Evolutionary conservation across 2,888 invertebrate species (phyloP).

Genomic region (Harpalus rubripes): DNA sequence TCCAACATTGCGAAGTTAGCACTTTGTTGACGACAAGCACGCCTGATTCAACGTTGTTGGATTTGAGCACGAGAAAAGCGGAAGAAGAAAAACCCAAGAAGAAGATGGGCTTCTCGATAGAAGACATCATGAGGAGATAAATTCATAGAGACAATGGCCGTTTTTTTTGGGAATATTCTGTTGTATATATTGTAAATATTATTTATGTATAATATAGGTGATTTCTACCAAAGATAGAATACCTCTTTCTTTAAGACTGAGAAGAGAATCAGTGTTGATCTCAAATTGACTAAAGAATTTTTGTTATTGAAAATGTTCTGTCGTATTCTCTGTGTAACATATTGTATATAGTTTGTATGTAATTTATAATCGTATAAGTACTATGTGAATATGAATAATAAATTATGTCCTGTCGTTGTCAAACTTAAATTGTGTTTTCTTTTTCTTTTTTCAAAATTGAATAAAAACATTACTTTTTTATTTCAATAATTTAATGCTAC

Average conservation of each 20-base stretch:
- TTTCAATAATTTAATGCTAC: no score
- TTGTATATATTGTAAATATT: neutral
- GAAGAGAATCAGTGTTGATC: constrained; percentile 59
- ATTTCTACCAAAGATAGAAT: constrained; percentile 57
- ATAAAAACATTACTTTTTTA: no score
- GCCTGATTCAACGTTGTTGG: constrained; percentile 60
- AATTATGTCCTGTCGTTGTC: constrained; percentile 17
- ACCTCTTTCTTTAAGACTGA: constrained; percentile 63
- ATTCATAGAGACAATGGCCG: neutral
- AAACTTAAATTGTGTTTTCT: constrained; percentile 1
- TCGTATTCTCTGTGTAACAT: constrained; percentile 34
- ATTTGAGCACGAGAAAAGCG: constrained; percentile 73
- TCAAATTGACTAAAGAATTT: constrained; percentile 42
- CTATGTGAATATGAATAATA: constrained; percentile 20
- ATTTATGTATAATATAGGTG: constrained; percentile 29
- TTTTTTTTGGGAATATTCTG: neutral
- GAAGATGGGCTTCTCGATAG: constrained; percentile 89
- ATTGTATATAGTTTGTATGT: constrained; percentile 49
- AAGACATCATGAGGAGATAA: constrained; percentile 93
- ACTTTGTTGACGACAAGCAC: constrained; percentile 41
- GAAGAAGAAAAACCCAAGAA: constrained; percentile 77
- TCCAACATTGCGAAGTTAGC: constrained; percentile 71
- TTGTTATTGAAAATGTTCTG: constrained; percentile 4
- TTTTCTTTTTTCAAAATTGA: neutral
- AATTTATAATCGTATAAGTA: constrained; percentile 48